Percentiles rank a stretch among this genome's conserved stretches.
Evolutionary conservation across 53 echinoderm and acorn worm species (phyloP).

Genomic region (Arbacia lixula): DNA sequence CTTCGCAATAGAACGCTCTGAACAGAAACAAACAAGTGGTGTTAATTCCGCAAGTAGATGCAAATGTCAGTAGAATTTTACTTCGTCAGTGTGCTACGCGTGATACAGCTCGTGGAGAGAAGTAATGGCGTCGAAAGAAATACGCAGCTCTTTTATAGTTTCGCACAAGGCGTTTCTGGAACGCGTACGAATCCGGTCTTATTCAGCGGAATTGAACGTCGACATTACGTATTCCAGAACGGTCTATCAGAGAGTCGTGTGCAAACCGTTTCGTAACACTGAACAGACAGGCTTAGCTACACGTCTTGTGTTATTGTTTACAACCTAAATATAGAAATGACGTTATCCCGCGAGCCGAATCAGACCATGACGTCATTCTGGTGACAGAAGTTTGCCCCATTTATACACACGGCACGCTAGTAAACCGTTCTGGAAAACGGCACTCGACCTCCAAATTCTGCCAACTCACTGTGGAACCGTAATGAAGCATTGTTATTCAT

Average conservation of each 20-base stretch:
- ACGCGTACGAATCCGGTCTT: constrained; percentile 50
- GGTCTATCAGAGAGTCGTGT: constrained; percentile 2
- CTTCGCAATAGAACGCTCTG: too few relatives aligned
- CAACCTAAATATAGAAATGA: not conserved
- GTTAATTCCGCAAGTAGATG: too few relatives aligned
- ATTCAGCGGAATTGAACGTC: constrained; percentile 52
- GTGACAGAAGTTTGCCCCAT: too few relatives aligned
- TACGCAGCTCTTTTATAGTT: constrained; percentile 13
- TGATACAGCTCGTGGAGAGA: too few relatives aligned
- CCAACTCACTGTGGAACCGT: too few relatives aligned
- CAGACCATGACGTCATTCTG: not conserved
- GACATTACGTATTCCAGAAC: constrained; percentile 53
- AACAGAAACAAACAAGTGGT: too few relatives aligned
- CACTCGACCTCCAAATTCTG: too few relatives aligned
- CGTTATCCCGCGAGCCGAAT: not conserved
- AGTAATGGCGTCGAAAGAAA: constrained; percentile 4
- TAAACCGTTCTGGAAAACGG: constrained; percentile 29
- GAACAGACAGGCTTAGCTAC: not conserved
- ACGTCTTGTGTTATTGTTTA: constrained; percentile 16
- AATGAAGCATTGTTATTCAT: too few relatives aligned
- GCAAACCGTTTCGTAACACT: constrained; percentile 18
- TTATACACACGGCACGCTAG: constrained; percentile 7
- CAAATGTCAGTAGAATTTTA: too few relatives aligned
- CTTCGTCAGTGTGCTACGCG: too few relatives aligned
- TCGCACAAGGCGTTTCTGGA: constrained; percentile 35